A percentile compares a stretch with the other conserved stretches of the same genome.
phyloP scores from a whole-genome alignment of 2,888 invertebrate species.

The Camptogramma bilineatum region DNA sequence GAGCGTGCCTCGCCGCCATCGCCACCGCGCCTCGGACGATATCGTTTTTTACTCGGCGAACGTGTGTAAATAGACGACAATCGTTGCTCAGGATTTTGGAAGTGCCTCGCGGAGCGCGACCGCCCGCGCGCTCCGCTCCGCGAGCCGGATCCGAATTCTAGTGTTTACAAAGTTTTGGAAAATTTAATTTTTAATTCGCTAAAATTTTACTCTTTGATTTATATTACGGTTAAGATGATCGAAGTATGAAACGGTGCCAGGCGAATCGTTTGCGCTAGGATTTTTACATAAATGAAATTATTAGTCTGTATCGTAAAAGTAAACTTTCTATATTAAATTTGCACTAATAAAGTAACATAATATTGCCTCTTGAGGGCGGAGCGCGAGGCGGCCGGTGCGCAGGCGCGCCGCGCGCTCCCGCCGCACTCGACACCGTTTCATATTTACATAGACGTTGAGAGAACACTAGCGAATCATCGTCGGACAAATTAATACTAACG shows the following conservation, averaged over 20 bases:
- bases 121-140: slow-evolving; percentile 56
- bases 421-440: slow-evolving; percentile 66
- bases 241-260: slow-evolving; percentile 83
- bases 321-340: slow-evolving; percentile 83
- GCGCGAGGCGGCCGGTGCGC: slow-evolving; percentile 86
- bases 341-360: slow-evolving; percentile 79
- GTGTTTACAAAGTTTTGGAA: slow-evolving; percentile 85
- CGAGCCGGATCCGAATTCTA: slow-evolving; percentile 80
- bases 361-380: slow-evolving; percentile 67
- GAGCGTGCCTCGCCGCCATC: slow-evolving; percentile 47
- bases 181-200: slow-evolving; percentile 85
- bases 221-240: slow-evolving; percentile 81
- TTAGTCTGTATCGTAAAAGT: slow-evolving; percentile 82
- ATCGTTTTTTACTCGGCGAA: slow-evolving; percentile 70
- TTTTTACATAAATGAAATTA: slow-evolving; percentile 84
- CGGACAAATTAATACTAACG: slow-evolving; percentile 83
- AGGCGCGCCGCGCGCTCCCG: slow-evolving; percentile 45
- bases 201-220: slow-evolving; percentile 85
- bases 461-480: slow-evolving; percentile 81
- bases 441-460: slow-evolving; percentile 76
- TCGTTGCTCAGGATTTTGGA: slow-evolving; percentile 79
- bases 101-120: slow-evolving; percentile 57
- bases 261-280: slow-evolving; percentile 83
- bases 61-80: slow-evolving; percentile 79
- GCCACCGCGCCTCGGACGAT: slow-evolving; percentile 56